Conservation (phyloP, 2,888 invertebrate genomes). For the Heteromyza rotundicornis region DNA sequence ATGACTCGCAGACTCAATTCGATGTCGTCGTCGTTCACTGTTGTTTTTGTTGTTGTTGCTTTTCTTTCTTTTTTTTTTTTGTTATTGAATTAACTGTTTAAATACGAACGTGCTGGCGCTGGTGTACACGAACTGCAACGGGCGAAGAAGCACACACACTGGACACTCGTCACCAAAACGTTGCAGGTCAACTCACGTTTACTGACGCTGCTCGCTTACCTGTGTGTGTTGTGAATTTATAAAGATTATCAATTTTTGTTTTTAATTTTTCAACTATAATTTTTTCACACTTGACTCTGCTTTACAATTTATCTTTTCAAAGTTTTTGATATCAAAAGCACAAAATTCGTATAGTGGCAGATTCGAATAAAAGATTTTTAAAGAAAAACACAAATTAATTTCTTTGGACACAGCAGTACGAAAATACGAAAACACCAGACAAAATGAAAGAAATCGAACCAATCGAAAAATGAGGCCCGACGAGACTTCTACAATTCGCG, state of each 20-base stretch:
- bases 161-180: not conserved
- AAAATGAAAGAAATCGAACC: conserved; percentile 1
- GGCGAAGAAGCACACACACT: not conserved
- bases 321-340: not conserved
- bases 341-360: not conserved
- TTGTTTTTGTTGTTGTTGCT: not conserved
- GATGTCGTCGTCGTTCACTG: not conserved
- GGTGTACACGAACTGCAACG: not conserved
- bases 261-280: not conserved
- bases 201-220: too few species aligned
- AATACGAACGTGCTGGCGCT: not conserved
- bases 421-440: too few species aligned
- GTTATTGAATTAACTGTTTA: conserved; percentile 1
- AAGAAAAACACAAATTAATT: too few species aligned
- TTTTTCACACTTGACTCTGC: not conserved
- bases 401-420: too few species aligned
- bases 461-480: not conserved
- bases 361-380: not conserved
- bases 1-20: not conserved
- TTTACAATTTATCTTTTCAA: not conserved
- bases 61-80: not conserved
- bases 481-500: not conserved
- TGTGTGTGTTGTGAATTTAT: too few species aligned
- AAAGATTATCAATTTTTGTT: too few species aligned
- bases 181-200: too few species aligned